Conservation (phyloP, 2,797 vertebrate species). For the Gobionotothen gibberifrons region DNA sequence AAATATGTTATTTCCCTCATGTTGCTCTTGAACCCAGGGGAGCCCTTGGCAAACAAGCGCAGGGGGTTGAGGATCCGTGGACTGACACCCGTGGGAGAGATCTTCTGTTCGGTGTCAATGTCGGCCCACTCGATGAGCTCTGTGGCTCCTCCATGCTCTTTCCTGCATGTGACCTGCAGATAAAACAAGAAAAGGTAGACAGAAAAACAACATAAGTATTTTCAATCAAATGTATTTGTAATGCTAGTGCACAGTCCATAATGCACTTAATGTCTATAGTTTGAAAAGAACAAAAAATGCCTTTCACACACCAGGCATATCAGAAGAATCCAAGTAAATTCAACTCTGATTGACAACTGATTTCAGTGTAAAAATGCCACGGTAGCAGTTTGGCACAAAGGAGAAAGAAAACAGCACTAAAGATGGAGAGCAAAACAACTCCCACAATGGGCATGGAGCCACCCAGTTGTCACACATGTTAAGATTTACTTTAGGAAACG, state of each 20-base stretch:
- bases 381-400: conserved; percentile 9
- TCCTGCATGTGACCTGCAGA: conserved; percentile 89
- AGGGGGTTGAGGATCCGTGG: conserved; percentile 92
- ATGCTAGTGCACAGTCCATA: background rate
- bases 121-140: conserved; percentile 92
- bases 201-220: conserved; percentile 28
- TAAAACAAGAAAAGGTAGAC: conserved; percentile 56
- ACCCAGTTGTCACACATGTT: conserved; percentile 16
- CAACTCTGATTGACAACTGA: conserved; percentile 9
- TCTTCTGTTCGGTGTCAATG: conserved; percentile 85
- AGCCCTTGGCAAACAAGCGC: conserved; percentile 93
- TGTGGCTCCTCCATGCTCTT: conserved; percentile 79
- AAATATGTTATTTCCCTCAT: conserved; percentile 89
- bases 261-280: background rate
- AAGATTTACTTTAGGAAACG: conserved; percentile 13
- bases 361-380: conserved; percentile 15
- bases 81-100: conserved; percentile 88
- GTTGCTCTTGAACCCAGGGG: conserved; percentile 88
- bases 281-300: background rate
- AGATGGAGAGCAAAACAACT: background rate
- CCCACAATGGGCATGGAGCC: background rate
- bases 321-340: conserved; percentile 7
- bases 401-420: conserved; percentile 6
- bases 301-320: background rate
- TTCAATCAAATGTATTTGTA: background rate